Evolutionary conservation across 2,113 vertebrate species (phyloP), one percentile per base, ranked within the genome.

Genomic region (Otus sunia): DNA sequence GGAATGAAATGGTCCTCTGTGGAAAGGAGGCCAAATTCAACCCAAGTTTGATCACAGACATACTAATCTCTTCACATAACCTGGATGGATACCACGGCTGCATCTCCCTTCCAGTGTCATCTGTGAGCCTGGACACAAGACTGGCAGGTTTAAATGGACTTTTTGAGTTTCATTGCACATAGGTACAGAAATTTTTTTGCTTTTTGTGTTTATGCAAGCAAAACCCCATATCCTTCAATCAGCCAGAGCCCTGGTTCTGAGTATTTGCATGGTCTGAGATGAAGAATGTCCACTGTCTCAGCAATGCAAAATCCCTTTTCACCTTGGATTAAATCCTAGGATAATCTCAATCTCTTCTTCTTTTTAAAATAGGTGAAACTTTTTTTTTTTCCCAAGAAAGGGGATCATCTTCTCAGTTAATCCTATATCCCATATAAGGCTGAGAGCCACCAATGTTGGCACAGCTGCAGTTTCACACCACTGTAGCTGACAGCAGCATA

Each of bases 71-170:
- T 43, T 43, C 43, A 43, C 17, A 43, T 43, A 43, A 43, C 43
- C 43, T 36, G 21, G 39, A 43, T 5, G 39, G 37, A 12, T 0
- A n/a, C 41, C 4, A 29, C 1, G 1, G 53, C 50, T 68, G 58
- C 68, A 12, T 79, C 39, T 88, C 30, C 50, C 7, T 47, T 62
- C 20, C 16, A 27, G 23, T 12, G 34, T 80, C 20, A 12, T 17
- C 37, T 47, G 23, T 39, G 50, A 88, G 50, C 50, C 32, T 56
- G 60, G 18, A 26, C 36, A 27, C 5, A 30, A 69, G 64, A 9
- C 39, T 86, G 39, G 18, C 21, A 50, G 8, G 21, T 74, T 91
- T 64, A 56, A 80, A 29, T 3, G 6, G 58, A 22, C 20, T 68
- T 82, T 52, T 69, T 81, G 27, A 55, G 15, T 77, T 75, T 29